These are phyloP conservation scores for Drosophila helvetica DNA, from an alignment of 2,888 invertebrate species.

Conservation along the genomic window DNA sequence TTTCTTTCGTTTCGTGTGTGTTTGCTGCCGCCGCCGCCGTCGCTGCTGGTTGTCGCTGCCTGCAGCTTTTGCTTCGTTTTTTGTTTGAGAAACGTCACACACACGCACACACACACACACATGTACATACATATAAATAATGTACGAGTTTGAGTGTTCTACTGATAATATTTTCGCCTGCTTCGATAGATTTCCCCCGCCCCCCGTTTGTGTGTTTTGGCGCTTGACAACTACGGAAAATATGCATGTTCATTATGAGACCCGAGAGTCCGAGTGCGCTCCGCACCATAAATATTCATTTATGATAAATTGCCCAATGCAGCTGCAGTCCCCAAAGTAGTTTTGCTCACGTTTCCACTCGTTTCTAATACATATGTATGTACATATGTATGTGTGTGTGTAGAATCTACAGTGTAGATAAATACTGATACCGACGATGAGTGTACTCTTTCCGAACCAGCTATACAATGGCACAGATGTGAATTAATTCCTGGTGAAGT, in stretches of 20 bases:
- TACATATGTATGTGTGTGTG: no score
- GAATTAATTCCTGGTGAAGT: no score
- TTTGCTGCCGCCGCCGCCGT: conserved; percentile 40
- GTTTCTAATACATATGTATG: neutral
- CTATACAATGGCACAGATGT: no score
- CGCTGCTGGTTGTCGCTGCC: conserved; percentile 43
- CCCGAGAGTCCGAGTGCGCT: neutral
- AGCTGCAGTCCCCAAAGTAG: conserved; percentile 25
- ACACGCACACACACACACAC: conserved; percentile 1
- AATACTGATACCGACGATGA: no score
- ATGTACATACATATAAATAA: conserved; percentile 15
- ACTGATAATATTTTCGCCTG: conserved; percentile 58
- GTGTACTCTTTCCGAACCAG: no score
- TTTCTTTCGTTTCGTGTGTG: conserved; percentile 36
- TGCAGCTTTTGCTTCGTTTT: conserved; percentile 40
- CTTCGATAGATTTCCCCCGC: conserved; percentile 36
- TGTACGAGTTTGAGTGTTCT: neutral
- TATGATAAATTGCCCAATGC: conserved; percentile 32
- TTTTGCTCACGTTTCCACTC: conserved; percentile 4
- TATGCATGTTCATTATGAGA: conserved; percentile 57
- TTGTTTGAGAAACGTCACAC: conserved; percentile 41
- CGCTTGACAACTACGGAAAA: conserved; percentile 55
- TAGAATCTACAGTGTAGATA: no score
- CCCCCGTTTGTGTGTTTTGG: no score
- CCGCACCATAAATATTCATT: conserved; percentile 38